Conservation (phyloP, 2,797 vertebrate genomes). For the Danio jaintianensis region DNA sequence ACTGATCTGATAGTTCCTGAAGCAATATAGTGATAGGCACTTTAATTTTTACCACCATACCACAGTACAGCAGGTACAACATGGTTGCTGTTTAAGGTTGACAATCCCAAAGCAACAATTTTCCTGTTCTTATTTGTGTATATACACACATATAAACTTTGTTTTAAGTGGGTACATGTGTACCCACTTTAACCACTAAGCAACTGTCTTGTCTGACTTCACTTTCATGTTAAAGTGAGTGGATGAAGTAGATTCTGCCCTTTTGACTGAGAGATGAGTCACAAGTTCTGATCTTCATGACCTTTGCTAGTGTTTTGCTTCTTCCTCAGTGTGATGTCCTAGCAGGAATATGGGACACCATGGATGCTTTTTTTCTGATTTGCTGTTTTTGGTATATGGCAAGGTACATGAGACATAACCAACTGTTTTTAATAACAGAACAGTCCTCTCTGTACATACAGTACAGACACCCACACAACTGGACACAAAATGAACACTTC, state of each 20-base stretch:
- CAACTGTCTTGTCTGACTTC: neutral
- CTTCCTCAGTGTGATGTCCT: constrained; percentile 42
- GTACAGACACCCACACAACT: constrained; percentile 39
- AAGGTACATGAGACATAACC: constrained; percentile 27
- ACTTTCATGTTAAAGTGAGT: neutral
- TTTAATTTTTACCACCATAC: neutral
- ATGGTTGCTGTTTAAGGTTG: neutral
- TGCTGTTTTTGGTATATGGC: constrained; percentile 18
- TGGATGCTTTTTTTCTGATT: neutral
- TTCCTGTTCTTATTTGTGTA: neutral
- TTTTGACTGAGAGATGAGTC: constrained; percentile 59
- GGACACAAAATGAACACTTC: constrained; percentile 23
- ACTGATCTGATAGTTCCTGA: neutral
- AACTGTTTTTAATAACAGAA: constrained; percentile 24
- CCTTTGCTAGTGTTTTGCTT: constrained; percentile 70
- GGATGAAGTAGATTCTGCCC: constrained; percentile 48
- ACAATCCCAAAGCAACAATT: neutral
- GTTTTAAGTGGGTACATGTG: neutral
- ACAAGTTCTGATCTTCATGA: constrained; percentile 64
- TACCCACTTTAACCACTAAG: too few relatives aligned
- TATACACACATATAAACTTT: neutral
- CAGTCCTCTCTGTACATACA: neutral
- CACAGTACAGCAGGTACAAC: neutral
- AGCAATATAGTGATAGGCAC: neutral
- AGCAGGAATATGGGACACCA: constrained; percentile 35